A percentile compares a stretch with the other conserved stretches of the same genome.
phyloP scores from a whole-genome alignment of 2,797 vertebrate genomes.

The Micromesistius poutassou region DNA sequence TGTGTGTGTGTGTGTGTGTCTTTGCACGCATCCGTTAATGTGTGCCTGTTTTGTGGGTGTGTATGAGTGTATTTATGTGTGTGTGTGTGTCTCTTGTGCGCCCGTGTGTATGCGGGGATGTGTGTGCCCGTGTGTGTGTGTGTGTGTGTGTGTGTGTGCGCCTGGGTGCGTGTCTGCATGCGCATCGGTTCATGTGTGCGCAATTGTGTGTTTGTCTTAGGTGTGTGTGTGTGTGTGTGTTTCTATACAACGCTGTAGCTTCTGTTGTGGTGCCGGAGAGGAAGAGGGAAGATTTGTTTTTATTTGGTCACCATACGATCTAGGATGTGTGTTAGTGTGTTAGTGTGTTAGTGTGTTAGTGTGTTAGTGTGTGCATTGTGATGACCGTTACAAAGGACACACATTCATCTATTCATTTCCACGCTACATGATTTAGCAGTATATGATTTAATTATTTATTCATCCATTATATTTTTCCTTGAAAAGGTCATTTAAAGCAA shows the following conservation, averaged over 20 bases:
- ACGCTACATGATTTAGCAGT: background rate
- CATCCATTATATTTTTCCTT: background rate
- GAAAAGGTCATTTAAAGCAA: background rate
- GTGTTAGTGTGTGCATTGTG: background rate
- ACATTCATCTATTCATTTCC: background rate
- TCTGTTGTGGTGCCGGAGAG: slow-evolving; percentile 46
- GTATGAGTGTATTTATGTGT: background rate
- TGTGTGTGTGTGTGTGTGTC: background rate
- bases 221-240: background rate
- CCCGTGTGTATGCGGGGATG: slow-evolving; percentile 12
- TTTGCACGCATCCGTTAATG: too few relatives aligned
- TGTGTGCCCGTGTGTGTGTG: slow-evolving; percentile 5
- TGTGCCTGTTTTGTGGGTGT: background rate
- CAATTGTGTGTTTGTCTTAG: background rate
- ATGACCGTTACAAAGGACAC: background rate
- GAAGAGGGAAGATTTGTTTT: slow-evolving; percentile 20
- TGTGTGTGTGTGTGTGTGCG: background rate
- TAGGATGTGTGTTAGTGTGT: background rate
- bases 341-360: background rate
- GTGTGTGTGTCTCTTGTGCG: background rate
- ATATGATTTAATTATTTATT: background rate
- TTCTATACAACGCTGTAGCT: background rate
- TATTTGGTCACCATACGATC: too few relatives aligned
- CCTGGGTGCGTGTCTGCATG: background rate
- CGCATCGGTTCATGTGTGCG: background rate